Percentiles rank a stretch among this genome's conserved stretches.
Conservation (phyloP, 2,113 vertebrate genomes). For the Microtus montanus region DNA sequence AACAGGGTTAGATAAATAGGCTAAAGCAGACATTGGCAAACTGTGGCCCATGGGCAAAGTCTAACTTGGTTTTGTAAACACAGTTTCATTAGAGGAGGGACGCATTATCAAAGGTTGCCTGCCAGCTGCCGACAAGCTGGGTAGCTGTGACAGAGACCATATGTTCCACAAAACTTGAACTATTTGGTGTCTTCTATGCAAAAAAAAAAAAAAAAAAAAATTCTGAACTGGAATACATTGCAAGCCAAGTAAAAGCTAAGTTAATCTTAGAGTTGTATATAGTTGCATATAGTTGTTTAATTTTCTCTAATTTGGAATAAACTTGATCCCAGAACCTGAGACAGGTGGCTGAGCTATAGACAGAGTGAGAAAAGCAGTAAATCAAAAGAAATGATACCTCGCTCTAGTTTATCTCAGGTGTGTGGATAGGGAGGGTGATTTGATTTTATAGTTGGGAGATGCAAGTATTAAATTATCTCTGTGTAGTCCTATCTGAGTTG, state of each 20-base stretch:
- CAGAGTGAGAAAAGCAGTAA: not conserved
- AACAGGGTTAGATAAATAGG: not conserved
- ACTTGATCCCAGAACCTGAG: not conserved
- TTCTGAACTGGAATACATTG: not conserved
- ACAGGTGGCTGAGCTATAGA: not conserved
- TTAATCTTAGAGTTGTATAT: not conserved
- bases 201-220: not conserved
- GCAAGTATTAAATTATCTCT: not conserved
- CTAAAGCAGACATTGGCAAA: constrained; percentile 1
- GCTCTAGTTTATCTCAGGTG: not conserved
- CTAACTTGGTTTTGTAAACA: constrained; percentile 31
- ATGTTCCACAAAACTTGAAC: not conserved
- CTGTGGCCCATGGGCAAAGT: not conserved
- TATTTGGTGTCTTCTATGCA: not conserved
- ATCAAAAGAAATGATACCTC: not conserved
- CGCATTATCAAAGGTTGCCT: not conserved
- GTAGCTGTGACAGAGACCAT: not conserved
- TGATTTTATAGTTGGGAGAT: constrained; percentile 32
- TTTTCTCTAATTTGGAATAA: constrained; percentile 7
- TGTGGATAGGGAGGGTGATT: not conserved
- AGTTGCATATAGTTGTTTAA: not conserved
- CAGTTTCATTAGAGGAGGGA: constrained; percentile 29
- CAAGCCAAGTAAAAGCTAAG: not conserved
- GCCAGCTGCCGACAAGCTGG: constrained; percentile 8
- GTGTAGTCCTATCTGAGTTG: not conserved